A percentile compares a stretch with the other conserved stretches of the same genome.
phyloP scores from a whole-genome alignment of 2,888 invertebrate genomes.

The Unio pictorum region DNA sequence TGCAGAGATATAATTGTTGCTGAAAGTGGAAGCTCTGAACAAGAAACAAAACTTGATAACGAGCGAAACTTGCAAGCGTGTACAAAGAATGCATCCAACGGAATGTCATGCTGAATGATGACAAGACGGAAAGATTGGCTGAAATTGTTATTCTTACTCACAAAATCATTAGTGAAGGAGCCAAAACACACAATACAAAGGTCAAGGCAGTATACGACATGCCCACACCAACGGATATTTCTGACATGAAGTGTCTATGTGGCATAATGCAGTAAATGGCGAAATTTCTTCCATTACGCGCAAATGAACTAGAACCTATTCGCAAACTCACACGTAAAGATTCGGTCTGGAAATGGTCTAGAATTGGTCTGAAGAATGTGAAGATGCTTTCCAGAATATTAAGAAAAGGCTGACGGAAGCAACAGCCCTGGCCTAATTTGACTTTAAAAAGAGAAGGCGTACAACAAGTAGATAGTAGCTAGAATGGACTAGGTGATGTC shows the following conservation, averaged over 20 bases:
- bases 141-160: conserved; percentile 28
- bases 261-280: conserved; percentile 40
- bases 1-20: neutral
- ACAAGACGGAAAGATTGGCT: neutral
- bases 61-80: conserved; percentile 2
- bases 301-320: conserved; percentile 16
- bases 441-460: conserved; percentile 22
- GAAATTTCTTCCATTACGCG: conserved; percentile 15
- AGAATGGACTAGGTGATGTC: conserved; percentile 30
- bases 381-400: conserved; percentile 20
- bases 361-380: conserved; percentile 9
- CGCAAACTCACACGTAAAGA: conserved; percentile 9
- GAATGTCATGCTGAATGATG: neutral
- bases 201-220: conserved; percentile 27
- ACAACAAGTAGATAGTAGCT: conserved; percentile 36
- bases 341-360: neutral
- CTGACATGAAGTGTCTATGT: conserved; percentile 29
- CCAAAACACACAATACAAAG: conserved; percentile 23
- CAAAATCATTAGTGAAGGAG: conserved; percentile 23
- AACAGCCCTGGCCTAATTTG: conserved; percentile 25
- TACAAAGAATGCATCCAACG: neutral
- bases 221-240: conserved; percentile 24
- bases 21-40: conserved; percentile 24
- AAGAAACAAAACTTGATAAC: conserved; percentile 15
- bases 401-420: conserved; percentile 26